Conservation (phyloP, 2,888 invertebrate species). For the Oxystoma pomonae region DNA sequence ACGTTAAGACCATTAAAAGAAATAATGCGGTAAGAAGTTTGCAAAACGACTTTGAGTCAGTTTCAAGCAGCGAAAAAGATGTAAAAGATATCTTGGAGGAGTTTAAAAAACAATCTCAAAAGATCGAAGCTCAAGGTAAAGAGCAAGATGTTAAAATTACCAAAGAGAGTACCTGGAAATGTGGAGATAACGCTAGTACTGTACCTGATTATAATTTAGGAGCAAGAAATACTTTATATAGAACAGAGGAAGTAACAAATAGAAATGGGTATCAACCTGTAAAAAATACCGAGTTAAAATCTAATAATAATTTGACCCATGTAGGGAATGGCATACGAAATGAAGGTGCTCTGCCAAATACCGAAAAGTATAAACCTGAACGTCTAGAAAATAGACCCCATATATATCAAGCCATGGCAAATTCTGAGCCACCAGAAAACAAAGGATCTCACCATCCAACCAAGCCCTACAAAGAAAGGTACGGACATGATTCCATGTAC, state of each 20-base stretch:
- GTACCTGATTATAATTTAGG: slow-evolving; percentile 42
- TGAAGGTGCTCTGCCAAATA: too few species aligned
- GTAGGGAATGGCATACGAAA: background rate
- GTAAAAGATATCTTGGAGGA: slow-evolving; percentile 46
- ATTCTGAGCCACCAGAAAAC: too few species aligned
- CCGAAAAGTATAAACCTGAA: too few species aligned
- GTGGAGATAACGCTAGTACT: slow-evolving; percentile 41
- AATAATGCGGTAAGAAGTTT: slow-evolving; percentile 35
- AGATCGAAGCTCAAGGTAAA: slow-evolving; percentile 4
- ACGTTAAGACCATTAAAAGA: slow-evolving; percentile 40
- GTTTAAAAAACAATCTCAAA: slow-evolving; percentile 15
- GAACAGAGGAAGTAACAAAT: slow-evolving; percentile 12
- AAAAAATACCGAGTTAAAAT: too few species aligned
- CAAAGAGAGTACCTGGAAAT: slow-evolving; percentile 32
- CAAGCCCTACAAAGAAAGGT: background rate
- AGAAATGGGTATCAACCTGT: too few species aligned
- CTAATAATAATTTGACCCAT: too few species aligned
- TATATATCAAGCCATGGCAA: too few species aligned
- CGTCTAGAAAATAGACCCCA: too few species aligned
- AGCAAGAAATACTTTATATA: slow-evolving; percentile 34
- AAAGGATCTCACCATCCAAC: too few species aligned
- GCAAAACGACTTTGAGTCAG: slow-evolving; percentile 31
- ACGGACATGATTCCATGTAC: slow-evolving; percentile 6
- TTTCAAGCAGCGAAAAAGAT: slow-evolving; percentile 36
- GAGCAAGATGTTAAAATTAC: slow-evolving; percentile 15